Evolutionary conservation across 2,113 vertebrate species (phyloP), one percentile per base, ranked within the genome.

Genomic region (Pristiophorus japonicus): DNA sequence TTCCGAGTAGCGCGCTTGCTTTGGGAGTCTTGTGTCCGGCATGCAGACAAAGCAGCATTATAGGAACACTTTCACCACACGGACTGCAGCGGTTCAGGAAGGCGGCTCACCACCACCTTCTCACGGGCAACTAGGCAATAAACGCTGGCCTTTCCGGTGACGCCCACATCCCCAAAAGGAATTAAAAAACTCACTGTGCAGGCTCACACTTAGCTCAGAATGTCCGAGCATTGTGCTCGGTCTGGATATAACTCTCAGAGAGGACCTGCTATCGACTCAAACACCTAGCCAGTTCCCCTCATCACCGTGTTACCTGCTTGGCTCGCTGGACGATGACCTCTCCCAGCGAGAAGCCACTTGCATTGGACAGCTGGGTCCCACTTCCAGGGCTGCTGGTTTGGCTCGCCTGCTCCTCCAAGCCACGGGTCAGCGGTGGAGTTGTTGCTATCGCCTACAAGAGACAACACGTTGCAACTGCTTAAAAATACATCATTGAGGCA

Each of bases 301-400:
- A 12, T 51, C 3, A 0, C 45, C 42, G 30, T 34, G 34, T n/a
- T 96, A 97, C 97, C 97, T 95, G 95, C 63, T 65, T 96, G 38
- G 42, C 0, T 0, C 96, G 85, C 95, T 95, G 96, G 30, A 95
- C 63, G n/a, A 96, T 97, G 0, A 67, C 96, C 95, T 97, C 96
- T 96, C 97, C 97, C 4, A 97, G 95, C 55, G 97, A 97, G 20
- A 96, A 34, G 4, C 96, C 96, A 1, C 96, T 96, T 96, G 95
- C 55, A 5, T 18, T 78, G 0, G 97, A 97, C 0, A 96, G 73
- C 30, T 95, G 97, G 0, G 96, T 96, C 2, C 96, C 96, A 0
- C 97, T 97, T 24, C 95, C 95, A 30, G 95, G 95, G 90, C 95
- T 96, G 81, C 95, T 95, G 24, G 96, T 96, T 96, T 96, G 96